A percentile compares a stretch with the other conserved stretches of the same genome.
Conservation (phyloP, 2,888 invertebrate genomes). For the Ommatoiulus sabulosus region DNA sequence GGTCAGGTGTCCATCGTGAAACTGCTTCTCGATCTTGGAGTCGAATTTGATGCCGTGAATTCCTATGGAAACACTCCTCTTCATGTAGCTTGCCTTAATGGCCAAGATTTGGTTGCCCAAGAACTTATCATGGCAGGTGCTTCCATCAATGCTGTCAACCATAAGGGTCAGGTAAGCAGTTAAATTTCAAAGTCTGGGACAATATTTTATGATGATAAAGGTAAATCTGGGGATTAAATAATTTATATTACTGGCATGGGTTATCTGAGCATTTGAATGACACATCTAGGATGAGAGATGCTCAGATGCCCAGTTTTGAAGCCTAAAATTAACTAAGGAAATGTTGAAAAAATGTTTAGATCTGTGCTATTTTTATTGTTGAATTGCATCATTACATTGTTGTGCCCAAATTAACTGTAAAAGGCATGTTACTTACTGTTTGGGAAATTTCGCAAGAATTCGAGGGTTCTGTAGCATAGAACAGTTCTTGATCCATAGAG, state of each 20-base stretch:
- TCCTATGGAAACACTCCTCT: constrained; percentile 74
- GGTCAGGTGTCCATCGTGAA: constrained; percentile 70
- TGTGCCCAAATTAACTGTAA: no score
- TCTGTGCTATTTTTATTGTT: no score
- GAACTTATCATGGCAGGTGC: constrained; percentile 71
- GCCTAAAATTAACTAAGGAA: not conserved
- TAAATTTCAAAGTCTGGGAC: not conserved
- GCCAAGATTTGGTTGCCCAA: constrained; percentile 72
- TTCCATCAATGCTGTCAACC: constrained; percentile 72
- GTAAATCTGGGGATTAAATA: no score
- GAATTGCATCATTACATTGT: no score
- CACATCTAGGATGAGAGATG: no score
- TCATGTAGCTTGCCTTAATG: constrained; percentile 75
- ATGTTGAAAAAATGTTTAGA: not conserved
- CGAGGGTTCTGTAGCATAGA: no score
- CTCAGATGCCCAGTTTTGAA: not conserved
- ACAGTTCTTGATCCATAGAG: no score
- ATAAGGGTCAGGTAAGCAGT: constrained; percentile 69
- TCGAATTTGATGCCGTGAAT: constrained; percentile 73
- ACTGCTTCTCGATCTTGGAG: constrained; percentile 71
- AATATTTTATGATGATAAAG: no score
- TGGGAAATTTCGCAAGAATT: no score
- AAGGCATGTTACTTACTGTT: no score
- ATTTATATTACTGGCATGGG: no score
- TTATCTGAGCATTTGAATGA: no score